Evolutionary conservation across 1,140 invertebrate genomes (phyloP).

Genomic region (Saccostrea echinata): DNA sequence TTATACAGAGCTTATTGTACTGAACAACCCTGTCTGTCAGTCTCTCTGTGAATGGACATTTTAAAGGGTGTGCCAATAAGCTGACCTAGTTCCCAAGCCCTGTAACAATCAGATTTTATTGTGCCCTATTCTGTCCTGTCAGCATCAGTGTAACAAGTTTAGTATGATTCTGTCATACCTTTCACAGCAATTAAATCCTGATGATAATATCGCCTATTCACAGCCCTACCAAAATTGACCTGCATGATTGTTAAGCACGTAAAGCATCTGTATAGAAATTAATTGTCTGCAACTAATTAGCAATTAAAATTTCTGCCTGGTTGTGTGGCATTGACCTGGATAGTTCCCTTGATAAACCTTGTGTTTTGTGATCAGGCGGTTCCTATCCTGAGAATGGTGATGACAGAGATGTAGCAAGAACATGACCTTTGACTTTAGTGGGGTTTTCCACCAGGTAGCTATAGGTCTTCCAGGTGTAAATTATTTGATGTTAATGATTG

Average conservation of each 20-base stretch:
- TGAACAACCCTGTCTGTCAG: slow-evolving; percentile 19
- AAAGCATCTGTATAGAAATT: slow-evolving; percentile 2
- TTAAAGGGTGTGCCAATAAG: not conserved
- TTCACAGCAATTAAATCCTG: not conserved
- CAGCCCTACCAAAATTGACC: not conserved
- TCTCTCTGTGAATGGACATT: not conserved
- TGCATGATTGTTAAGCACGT: not conserved
- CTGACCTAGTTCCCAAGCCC: not conserved
- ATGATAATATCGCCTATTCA: slow-evolving; percentile 16
- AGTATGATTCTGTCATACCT: not conserved
- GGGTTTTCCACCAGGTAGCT: not conserved
- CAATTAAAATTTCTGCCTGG: slow-evolving; percentile 34
- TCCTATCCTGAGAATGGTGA: not conserved
- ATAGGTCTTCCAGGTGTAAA: slow-evolving; percentile 20
- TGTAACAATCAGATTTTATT: slow-evolving; percentile 10
- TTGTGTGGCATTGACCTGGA: slow-evolving; percentile 5
- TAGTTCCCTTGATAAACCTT: slow-evolving; percentile 1
- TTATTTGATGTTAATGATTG: not conserved
- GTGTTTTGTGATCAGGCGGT: not conserved
- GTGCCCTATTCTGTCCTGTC: not conserved
- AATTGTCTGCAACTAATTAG: slow-evolving; percentile 35
- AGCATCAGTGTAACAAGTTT: slow-evolving; percentile 25
- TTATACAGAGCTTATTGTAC: not conserved
- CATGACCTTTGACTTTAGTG: not conserved
- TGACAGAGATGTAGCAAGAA: not conserved